Conservation (phyloP, 1,140 invertebrate genomes). For the Radopholus similis region DNA sequence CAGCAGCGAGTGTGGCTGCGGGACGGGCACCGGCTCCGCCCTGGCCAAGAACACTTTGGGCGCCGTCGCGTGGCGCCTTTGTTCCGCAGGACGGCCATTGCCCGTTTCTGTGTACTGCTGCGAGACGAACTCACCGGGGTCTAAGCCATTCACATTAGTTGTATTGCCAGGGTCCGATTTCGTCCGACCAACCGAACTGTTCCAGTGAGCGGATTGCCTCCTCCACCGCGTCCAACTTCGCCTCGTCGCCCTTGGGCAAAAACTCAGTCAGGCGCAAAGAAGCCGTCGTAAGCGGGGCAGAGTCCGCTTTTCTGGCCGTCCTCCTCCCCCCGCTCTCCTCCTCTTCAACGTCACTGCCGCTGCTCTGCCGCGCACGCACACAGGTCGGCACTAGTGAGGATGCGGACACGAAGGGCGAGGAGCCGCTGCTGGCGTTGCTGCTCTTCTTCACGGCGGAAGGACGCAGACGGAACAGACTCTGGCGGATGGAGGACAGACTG, state of each 20-base stretch:
- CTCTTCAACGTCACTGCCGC: neutral
- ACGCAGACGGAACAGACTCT: conserved; percentile 17
- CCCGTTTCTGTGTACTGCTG: neutral
- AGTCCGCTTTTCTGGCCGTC: neutral
- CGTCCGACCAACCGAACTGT: conserved; percentile 25
- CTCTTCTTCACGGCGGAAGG: conserved; percentile 10
- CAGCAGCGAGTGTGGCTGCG: too few species aligned
- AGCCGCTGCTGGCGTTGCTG: neutral
- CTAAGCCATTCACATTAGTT: neutral
- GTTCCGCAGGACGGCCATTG: neutral
- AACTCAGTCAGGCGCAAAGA: conserved; percentile 21
- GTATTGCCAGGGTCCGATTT: neutral
- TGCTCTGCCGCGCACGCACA: neutral
- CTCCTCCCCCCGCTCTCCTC: neutral
- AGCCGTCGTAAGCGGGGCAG: conserved; percentile 4
- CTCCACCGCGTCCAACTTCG: conserved; percentile 33
- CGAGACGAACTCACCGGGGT: neutral
- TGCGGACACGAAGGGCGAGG: neutral
- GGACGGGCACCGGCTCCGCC: neutral
- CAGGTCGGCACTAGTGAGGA: neutral
- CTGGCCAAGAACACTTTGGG: conserved; percentile 8
- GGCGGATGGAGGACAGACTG: conserved; percentile 19
- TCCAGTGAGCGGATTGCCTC: conserved; percentile 40
- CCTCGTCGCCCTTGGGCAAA: neutral
- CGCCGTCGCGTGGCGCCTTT: neutral